Evolutionary conservation across 2,113 vertebrate species (phyloP), one percentile per base, ranked within the genome.

Genomic region (Ursus arctos): DNA sequence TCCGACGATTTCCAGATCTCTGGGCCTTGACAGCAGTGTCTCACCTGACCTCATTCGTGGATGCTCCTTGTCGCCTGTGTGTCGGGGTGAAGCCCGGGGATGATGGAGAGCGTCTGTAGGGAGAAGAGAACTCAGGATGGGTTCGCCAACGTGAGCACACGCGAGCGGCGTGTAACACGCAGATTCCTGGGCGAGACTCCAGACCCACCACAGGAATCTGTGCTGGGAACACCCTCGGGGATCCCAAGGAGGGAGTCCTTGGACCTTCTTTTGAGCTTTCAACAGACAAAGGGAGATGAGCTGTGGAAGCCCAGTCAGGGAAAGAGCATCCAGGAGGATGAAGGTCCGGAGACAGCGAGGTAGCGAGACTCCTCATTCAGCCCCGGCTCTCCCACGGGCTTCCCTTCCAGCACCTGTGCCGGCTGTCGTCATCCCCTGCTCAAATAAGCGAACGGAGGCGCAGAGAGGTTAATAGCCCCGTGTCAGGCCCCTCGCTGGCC

Each of bases 1-100:
- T 86, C 40, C 4, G 9, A 2, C 6, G 22, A 6, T 18, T 21
- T 43, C 26, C 16, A 15, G 16, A 51, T 53, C 33, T 67, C 57
- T 6, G 51, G 15, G 5, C 22, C 53, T 47, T 24, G 4, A 4
- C 2, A 6, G 33, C 4, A 4, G 15, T 0, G 0, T 47, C 21
- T 36, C 59, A 11, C 55, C 6, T 16, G 2, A 1, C 4, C 8
- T 9, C 22, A 40, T 31, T 6, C 21, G 4, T 0, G 0, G 0
- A 6, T 0, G 6, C 26, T n/a, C 3, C 4, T 26, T 4, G 74
- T 51, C 59, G 36, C 22, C 0, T 72, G 14, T 9, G 0, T n/a
- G 59, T 49, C 0, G 0, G 33, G 26, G n/a, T 3, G 24, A 93
- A 80, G 40, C 55, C 0, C 2, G 26, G 28, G 8, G 33, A 40